These are phyloP conservation scores for Procambarus virginalis DNA, from an alignment of 1,140 invertebrate species.

Conservation along the genomic window DNA sequence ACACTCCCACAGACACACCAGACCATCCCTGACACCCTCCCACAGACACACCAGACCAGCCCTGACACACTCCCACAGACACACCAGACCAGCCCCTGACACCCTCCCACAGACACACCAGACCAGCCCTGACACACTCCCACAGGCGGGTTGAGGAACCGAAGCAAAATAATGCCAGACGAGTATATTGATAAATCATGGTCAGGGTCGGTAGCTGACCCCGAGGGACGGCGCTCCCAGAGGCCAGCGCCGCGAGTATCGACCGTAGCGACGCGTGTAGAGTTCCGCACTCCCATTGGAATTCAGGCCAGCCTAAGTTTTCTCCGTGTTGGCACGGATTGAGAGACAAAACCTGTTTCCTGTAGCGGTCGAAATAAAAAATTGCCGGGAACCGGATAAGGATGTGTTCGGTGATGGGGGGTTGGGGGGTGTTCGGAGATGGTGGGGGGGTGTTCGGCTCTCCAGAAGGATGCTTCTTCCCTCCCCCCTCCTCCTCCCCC, in stretches of 20 bases:
- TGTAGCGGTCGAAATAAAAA: not conserved
- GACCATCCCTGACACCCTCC: too few relatives aligned
- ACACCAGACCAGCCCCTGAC: too few relatives aligned
- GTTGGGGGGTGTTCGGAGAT: not conserved
- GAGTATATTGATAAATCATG: not conserved
- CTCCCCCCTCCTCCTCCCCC: too few relatives aligned
- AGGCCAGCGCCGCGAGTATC: not conserved
- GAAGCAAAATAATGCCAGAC: not conserved
- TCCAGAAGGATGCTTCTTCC: too few relatives aligned
- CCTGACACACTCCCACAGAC: too few relatives aligned
- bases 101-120: too few relatives aligned
- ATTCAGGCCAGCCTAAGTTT: conserved; percentile 16
- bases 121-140: too few relatives aligned
- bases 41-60: not conserved
- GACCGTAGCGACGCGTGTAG: not conserved
- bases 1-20: too few relatives aligned
- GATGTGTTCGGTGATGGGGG: not conserved
- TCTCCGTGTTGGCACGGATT: conserved; percentile 24
- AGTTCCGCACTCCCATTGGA: not conserved
- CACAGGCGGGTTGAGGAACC: not conserved
- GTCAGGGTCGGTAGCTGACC: not conserved
- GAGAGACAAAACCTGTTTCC: conserved; percentile 28
- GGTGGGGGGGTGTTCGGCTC: too few relatives aligned
- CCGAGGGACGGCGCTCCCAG: not conserved
- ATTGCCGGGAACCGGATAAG: not conserved